A percentile compares a stretch with the other conserved stretches of the same genome.
These are phyloP conservation scores for Silvanus unidentatus DNA, from an alignment of 2,888 invertebrate species.

Conservation along the genomic window DNA sequence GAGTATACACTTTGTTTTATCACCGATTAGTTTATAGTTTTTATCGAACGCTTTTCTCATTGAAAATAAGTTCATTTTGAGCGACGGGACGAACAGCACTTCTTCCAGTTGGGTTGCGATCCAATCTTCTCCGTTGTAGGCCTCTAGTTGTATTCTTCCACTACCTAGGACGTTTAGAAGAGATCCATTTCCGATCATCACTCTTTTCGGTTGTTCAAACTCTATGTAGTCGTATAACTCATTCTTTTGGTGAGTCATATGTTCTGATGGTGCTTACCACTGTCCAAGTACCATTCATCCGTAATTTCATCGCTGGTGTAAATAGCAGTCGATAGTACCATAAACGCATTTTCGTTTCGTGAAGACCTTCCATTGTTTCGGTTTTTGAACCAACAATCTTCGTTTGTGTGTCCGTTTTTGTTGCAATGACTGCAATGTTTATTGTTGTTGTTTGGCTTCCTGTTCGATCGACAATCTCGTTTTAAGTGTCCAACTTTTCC, in stretches of 20 bases:
- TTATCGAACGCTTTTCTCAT: slow-evolving; percentile 1
- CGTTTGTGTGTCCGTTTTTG: slow-evolving; percentile 9
- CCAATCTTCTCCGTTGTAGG: slow-evolving; percentile 5
- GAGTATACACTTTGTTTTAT: slow-evolving; percentile 6
- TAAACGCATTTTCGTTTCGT: slow-evolving; percentile 5
- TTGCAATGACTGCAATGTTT: slow-evolving; percentile 1
- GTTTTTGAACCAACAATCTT: slow-evolving; percentile 2
- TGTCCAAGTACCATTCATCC: slow-evolving; percentile 6
- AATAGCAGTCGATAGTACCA: background rate
- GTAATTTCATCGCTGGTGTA: background rate
- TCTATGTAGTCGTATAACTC: background rate
- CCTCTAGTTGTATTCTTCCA: slow-evolving; percentile 6
- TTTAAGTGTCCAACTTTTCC: slow-evolving; percentile 10
- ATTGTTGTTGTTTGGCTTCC: slow-evolving; percentile 1
- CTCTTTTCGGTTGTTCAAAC: slow-evolving; percentile 3
- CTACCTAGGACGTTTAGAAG: slow-evolving; percentile 5
- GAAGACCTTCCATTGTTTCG: background rate
- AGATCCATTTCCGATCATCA: slow-evolving; percentile 8
- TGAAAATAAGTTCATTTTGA: slow-evolving; percentile 3
- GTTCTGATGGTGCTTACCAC: slow-evolving; percentile 10
- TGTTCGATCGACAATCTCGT: slow-evolving; percentile 3
- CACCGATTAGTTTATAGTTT: background rate
- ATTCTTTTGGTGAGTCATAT: slow-evolving; percentile 7
- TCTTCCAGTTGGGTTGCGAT: slow-evolving; percentile 7
- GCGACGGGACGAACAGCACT: slow-evolving; percentile 1